Evolutionary conservation across 2,797 vertebrate species (phyloP), one percentile per base, ranked within the genome.

Genomic region (Rhinella marina): DNA sequence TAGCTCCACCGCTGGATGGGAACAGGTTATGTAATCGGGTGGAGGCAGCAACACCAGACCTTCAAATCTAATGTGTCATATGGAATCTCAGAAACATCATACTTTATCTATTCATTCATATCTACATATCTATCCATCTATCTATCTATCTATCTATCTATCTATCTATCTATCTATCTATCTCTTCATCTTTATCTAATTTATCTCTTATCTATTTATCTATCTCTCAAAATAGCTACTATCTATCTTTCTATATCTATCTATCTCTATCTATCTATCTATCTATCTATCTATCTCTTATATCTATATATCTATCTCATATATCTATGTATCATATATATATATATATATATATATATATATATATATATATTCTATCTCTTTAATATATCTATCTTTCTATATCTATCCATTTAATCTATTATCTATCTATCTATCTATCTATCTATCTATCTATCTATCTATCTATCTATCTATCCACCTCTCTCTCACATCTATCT

Each of bases 41-140:
- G 56, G 64, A 29, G 48, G 11, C n/a, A 54, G 52, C 50, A 70
- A 70, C 62, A 70, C 16, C 52, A 19, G 3, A 25, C 17, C 64
- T 72, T 48, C 52, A 82, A 23, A 50, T 87, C 50, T 4, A 21
- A 2, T 73, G 56, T 62, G 48, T 76, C 9, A 66, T 66, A 11
- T 25, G 10, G 27, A n/a, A 13, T 25, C 10, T 66, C n/a, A 66
- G n/a, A 66, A 70, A 27, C 4, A 21, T 32, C 27, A 73, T 59
- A 59, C 2, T 57, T 25, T 79, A 79, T 79, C 54, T 79, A 57
- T 79, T 27, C 41, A 79, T 23, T 32, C 16, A 41, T 80, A 61
- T 59, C 56, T 80, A 32, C 25, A 19, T 41, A 80, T 80, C 7
- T 79, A 59, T 80, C 23, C 59, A 80, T 79, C 27, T 80, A 32